These are phyloP conservation scores for Hypotaenidia okinawae DNA, from an alignment of 2,797 vertebrate genomes.

Conservation along the genomic window DNA sequence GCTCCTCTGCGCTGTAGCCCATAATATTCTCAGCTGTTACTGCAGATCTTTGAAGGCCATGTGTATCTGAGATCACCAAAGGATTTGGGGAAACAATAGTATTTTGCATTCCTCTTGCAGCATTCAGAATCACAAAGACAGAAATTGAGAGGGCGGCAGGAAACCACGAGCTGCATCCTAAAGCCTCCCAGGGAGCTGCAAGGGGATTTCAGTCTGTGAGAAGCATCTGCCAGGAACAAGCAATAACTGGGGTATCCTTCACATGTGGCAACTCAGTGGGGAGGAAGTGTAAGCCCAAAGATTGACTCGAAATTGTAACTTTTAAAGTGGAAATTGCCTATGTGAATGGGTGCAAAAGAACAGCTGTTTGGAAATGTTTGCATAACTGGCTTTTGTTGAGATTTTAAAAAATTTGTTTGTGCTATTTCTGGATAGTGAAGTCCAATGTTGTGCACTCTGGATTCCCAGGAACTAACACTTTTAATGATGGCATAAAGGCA, in stretches of 20 bases:
- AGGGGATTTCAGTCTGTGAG: neutral
- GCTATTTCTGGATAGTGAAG: neutral
- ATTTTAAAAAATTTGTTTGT: neutral
- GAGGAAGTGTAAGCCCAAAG: neutral
- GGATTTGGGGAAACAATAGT: neutral
- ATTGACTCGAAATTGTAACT: neutral
- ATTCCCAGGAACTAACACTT: neutral
- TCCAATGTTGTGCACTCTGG: neutral
- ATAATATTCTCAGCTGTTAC: neutral
- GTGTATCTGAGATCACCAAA: neutral
- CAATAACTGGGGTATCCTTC: neutral
- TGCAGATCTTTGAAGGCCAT: neutral
- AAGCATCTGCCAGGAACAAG: neutral
- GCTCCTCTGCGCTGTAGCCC: neutral
- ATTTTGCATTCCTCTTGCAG: neutral
- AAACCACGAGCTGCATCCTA: neutral
- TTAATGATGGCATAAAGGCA: neutral
- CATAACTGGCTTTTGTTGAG: neutral
- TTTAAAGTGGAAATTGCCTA: neutral
- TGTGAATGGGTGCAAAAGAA: neutral
- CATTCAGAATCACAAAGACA: neutral
- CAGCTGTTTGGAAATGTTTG: neutral
- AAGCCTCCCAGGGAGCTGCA: neutral
- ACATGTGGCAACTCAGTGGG: neutral
- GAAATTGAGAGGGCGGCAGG: fast-evolving